Conservation (phyloP, 2,113 vertebrate genomes). For the Herpetotheres cachinnans region DNA sequence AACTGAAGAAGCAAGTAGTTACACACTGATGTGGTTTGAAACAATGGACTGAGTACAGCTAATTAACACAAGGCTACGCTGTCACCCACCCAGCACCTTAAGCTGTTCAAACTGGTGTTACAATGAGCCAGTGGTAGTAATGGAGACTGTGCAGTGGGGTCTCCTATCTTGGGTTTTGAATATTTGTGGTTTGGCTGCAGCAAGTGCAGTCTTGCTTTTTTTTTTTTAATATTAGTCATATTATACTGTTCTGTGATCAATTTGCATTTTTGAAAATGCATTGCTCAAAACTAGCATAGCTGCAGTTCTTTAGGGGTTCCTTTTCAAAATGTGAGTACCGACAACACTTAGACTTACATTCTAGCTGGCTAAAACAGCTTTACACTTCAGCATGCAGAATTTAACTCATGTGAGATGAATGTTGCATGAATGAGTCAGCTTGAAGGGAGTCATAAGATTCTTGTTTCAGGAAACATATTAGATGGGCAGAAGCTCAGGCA, state of each 20-base stretch:
- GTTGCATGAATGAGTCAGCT: background rate
- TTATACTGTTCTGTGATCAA: background rate
- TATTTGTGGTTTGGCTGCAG: background rate
- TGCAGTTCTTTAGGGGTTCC: background rate
- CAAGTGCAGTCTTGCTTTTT: background rate
- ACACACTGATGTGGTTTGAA: background rate
- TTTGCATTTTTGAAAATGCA: fast-evolving
- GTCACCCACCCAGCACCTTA: background rate
- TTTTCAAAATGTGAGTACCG: background rate
- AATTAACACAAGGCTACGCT: background rate
- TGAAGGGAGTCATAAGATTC: background rate
- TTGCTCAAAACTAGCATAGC: background rate
- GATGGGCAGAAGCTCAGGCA: background rate
- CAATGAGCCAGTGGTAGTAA: background rate
- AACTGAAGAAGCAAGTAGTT: background rate
- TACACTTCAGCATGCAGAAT: background rate
- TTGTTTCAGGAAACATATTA: background rate
- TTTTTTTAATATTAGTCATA: background rate
- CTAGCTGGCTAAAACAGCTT: background rate
- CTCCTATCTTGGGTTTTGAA: background rate
- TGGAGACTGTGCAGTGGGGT: background rate
- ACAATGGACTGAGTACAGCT: background rate
- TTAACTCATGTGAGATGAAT: background rate
- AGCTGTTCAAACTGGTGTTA: background rate
- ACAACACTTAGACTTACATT: background rate